Conservation (phyloP, 2,113 vertebrate genomes). For the Gymnobelideus leadbeateri region DNA sequence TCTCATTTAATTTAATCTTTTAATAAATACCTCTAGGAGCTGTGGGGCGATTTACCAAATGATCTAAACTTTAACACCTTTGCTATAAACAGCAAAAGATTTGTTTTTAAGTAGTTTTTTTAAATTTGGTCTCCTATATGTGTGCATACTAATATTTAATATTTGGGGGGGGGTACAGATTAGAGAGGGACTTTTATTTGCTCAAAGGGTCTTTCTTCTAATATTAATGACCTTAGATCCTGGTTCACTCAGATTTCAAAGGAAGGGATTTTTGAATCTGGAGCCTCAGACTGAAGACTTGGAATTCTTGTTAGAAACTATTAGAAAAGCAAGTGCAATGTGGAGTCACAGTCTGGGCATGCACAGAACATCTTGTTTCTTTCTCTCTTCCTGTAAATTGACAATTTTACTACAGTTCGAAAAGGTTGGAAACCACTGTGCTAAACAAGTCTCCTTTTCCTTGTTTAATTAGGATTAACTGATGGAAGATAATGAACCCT, state of each 20-base stretch:
- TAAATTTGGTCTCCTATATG: background rate
- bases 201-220: background rate
- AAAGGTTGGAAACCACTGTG: background rate
- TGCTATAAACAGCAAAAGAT: slow-evolving; percentile 4
- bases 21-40: background rate
- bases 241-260: background rate
- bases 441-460: background rate
- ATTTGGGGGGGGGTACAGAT: background rate
- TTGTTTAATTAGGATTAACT: slow-evolving; percentile 1
- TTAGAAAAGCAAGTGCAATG: background rate
- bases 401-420: slow-evolving; percentile 10
- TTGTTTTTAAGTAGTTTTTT: slow-evolving; percentile 10
- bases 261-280: slow-evolving; percentile 24
- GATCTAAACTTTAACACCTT: background rate
- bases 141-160: slow-evolving; percentile 13
- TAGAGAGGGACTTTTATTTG: slow-evolving; percentile 3
- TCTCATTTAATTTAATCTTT: slow-evolving; percentile 13
- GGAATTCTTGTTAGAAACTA: background rate
- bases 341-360: background rate
- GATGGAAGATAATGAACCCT: slow-evolving; percentile 22
- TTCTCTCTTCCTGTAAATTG: background rate
- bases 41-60: slow-evolving; percentile 32
- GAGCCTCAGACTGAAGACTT: slow-evolving; percentile 28
- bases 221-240: slow-evolving; percentile 3
- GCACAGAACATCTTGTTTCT: background rate